Base-by-base conservation (phyloP, 2,888 invertebrate genomes). In the Coremacera marginata region DNA sequence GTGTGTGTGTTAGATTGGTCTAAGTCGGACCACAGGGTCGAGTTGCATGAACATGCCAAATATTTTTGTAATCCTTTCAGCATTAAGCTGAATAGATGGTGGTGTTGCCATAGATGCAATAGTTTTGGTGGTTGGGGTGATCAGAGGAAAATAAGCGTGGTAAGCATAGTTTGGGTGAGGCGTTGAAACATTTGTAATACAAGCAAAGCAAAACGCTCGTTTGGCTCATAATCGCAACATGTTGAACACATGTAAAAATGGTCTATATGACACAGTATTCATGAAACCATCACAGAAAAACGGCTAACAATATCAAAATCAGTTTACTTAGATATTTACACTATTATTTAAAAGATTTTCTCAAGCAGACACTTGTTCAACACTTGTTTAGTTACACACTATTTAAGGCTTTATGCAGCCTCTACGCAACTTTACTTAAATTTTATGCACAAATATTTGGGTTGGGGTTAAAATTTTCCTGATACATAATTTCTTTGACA, bases 31-130 rank as follows among this genome's bases (percentile, higher is more conserved):
- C 1, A 19, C 3, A 22, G 55, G 55, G 19, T 22, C 55, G 62
- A 57, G 52, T 27, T 57, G 52, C n/a, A 49, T 49, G 67, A 65
- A 57, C 25, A 51, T 22, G 62, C 63, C 16, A 51, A 16, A 11
- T n/a, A 55, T 34, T 27, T 19, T 52, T 70, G 68, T 52, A 27
- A 49, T 49, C 51, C 49, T 52, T 70, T 70, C 55, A 55, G 8
- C 55, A 70, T 5, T n/a, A 55, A 49, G 44, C 49, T 22, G 34
- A 19, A 34, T 65, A 19, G 16, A 34, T 31, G 37, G 16, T 65
- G 27, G 3, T 19, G 34, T 0, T 3, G 37, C 7, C 34, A 60
- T 60, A 19, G 60, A 14, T 4, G 60, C 16, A 31, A 60, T 25
- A 27, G 60, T 25, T 27, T 25, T 60, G 2, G 16, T 2, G 14